A percentile compares a stretch with the other conserved stretches of the same genome.
These are phyloP conservation scores for Bagarius yarrelli DNA, from an alignment of 2,113 vertebrate species.

Conservation along the genomic window DNA sequence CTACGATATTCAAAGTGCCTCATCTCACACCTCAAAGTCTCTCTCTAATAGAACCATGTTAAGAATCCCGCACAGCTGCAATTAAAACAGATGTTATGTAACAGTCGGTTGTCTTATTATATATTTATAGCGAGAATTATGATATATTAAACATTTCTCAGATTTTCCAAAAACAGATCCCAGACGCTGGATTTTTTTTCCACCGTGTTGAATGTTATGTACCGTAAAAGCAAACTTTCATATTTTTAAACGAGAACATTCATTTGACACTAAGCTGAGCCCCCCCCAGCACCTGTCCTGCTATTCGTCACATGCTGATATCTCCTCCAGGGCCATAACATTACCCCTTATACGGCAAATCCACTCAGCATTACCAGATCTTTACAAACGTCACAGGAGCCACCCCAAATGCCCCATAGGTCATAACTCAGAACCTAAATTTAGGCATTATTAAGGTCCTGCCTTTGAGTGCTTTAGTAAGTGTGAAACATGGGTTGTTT, in stretches of 20 bases:
- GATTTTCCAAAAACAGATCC: no score
- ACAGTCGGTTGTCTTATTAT: slow-evolving; percentile 33
- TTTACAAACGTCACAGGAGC: slow-evolving; percentile 74
- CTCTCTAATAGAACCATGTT: slow-evolving; percentile 44
- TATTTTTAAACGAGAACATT: slow-evolving; percentile 77
- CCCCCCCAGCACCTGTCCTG: slow-evolving; percentile 81
- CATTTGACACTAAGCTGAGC: slow-evolving; percentile 75
- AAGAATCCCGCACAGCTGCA: slow-evolving; percentile 40
- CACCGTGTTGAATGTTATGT: not conserved
- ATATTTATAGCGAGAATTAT: slow-evolving; percentile 15
- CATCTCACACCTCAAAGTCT: no score
- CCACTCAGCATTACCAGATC: slow-evolving; percentile 71
- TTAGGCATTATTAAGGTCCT: slow-evolving; percentile 72
- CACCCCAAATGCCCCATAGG: slow-evolving; percentile 67
- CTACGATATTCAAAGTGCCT: slow-evolving; percentile 40
- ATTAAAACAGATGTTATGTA: slow-evolving; percentile 43
- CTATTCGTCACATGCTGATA: slow-evolving; percentile 81
- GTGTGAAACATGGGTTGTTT: not conserved
- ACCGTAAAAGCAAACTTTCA: slow-evolving; percentile 73
- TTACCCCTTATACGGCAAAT: slow-evolving; percentile 76
- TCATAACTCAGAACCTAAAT: slow-evolving; percentile 76
- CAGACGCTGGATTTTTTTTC: slow-evolving; percentile 12
- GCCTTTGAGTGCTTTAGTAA: slow-evolving; percentile 42
- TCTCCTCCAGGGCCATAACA: slow-evolving; percentile 80
- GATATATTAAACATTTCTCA: not conserved